Evolutionary conservation across 2,888 invertebrate species (phyloP).

Genomic region (Drosophila quinaria): DNA sequence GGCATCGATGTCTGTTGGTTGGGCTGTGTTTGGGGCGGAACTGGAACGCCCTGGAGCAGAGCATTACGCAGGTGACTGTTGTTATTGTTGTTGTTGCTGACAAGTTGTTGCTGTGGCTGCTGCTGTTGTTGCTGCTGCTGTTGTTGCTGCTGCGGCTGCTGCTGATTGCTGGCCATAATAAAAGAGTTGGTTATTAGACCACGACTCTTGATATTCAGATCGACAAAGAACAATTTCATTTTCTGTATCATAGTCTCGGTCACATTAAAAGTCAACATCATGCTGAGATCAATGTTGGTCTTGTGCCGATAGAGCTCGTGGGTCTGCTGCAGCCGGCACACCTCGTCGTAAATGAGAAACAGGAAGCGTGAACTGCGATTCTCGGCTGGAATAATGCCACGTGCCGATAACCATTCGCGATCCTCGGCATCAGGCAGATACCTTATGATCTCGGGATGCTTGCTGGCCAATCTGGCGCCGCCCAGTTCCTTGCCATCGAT

Average conservation of each 20-base stretch:
- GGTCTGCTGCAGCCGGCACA: conserved; percentile 87
- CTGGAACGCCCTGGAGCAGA: conserved; percentile 78
- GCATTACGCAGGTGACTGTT: conserved; percentile 84
- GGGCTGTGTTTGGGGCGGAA: conserved; percentile 40
- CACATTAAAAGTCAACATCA: conserved; percentile 86
- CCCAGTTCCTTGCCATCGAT: conserved; percentile 86
- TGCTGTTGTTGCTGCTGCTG: conserved; percentile 15
- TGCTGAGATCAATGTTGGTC: conserved; percentile 83
- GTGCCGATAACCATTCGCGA: conserved; percentile 88
- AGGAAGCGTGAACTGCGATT: conserved; percentile 88
- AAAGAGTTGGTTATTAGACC: conserved; percentile 85
- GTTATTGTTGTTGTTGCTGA: conserved; percentile 60
- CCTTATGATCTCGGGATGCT: conserved; percentile 89
- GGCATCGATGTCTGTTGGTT: conserved; percentile 22
- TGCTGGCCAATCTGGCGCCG: conserved; percentile 87
- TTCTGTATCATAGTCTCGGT: conserved; percentile 88
- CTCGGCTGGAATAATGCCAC: conserved; percentile 88
- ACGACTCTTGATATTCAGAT: conserved; percentile 85
- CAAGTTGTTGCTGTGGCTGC: conserved; percentile 37
- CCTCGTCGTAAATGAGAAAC: conserved; percentile 88
- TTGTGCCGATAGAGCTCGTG: conserved; percentile 87
- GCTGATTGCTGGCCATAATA: conserved; percentile 62
- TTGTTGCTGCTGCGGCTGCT: conserved; percentile 24
- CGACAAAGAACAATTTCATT: conserved; percentile 86
- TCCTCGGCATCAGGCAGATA: conserved; percentile 89